Evolutionary conservation across 2,113 vertebrate genomes (phyloP), one percentile per base, ranked within the genome.

Genomic region (Zingel zingel): DNA sequence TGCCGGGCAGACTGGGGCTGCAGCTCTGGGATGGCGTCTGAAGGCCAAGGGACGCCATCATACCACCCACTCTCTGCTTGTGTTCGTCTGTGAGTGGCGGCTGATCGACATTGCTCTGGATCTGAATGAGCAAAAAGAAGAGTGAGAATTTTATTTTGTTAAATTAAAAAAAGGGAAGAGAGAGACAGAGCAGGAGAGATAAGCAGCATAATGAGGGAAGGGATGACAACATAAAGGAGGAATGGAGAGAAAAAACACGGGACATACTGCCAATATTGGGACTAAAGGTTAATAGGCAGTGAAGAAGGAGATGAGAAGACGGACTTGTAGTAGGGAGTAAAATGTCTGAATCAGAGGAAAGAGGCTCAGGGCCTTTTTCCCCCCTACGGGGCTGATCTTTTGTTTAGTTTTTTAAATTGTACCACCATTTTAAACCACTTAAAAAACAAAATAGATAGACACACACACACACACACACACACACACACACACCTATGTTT

Each of bases 21-120:
- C 75, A 43, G 81, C 51, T 79, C 30, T 89, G 58, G 0, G 70
- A 5, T 3, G 79, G 21, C 1, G 58, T 57, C 71, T 82, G 84
- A 0, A 62, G 43, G 67, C 25, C 43, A 12, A 95, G 87, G 27
- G 85, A 81, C 79, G 91, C 86, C 66, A 91, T 71, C 84, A 93
- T 14, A n/a, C 50, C 69, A 58, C 30, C 82, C 48, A 74, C 71
- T 78, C 90, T 85, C 69, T 80, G 89, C 73, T 45, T 83, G 62
- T 92, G 75, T 45, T 89, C 84, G 72, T 87, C 85, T 3, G 86
- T 72, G 56, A 73, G 80, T 0, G 88, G 68, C 0, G 70, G 72
- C 21, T 83, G 81, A 54, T 86, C 70, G 11, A 45, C 74, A 0
- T 74, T 43, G 72, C 51, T 80, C 85, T 90, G 91, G 66, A 94